phyloP scores from a whole-genome alignment of 1,140 invertebrate genomes.

The Drosophila simulans region DNA sequence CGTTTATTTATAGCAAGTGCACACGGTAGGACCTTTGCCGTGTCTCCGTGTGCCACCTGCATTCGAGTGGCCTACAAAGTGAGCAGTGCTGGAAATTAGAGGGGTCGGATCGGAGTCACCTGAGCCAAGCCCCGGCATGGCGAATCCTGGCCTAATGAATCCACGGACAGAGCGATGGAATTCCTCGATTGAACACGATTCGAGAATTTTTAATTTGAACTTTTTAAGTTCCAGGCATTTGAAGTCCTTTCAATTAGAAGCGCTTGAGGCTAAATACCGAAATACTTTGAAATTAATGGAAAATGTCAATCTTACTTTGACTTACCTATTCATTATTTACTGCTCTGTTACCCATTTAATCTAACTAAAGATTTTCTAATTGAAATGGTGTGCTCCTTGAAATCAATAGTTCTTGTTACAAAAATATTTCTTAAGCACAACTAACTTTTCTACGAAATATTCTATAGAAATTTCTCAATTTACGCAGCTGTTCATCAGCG shows the following conservation, averaged over 20 bases:
- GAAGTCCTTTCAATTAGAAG: constrained; percentile 6
- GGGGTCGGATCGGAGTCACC: constrained; percentile 7
- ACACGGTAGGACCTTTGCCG: constrained; percentile 37
- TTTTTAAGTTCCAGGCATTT: constrained; percentile 24
- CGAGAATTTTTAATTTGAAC: constrained; percentile 40
- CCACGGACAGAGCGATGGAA: constrained; percentile 16
- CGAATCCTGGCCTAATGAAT: constrained; percentile 33
- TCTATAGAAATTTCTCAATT: neutral
- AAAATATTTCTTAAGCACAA: neutral
- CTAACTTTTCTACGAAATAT: neutral
- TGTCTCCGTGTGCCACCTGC: constrained; percentile 19
- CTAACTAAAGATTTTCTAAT: too few relatives aligned
- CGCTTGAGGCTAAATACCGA: constrained; percentile 1
- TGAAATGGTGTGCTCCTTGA: too few relatives aligned
- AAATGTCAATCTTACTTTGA: constrained; percentile 6
- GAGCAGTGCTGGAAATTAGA: constrained; percentile 19
- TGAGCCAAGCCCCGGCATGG: constrained; percentile 8
- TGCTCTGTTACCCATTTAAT: neutral
- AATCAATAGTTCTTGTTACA: neutral
- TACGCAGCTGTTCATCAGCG: neutral
- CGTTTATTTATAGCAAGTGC: constrained; percentile 49
- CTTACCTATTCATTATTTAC: neutral
- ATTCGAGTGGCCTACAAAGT: constrained; percentile 45
- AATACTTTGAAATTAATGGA: constrained; percentile 29
- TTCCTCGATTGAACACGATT: constrained; percentile 41